These are phyloP conservation scores for Ormyrus labotus DNA, from an alignment of 2,888 invertebrate genomes.

Conservation along the genomic window DNA sequence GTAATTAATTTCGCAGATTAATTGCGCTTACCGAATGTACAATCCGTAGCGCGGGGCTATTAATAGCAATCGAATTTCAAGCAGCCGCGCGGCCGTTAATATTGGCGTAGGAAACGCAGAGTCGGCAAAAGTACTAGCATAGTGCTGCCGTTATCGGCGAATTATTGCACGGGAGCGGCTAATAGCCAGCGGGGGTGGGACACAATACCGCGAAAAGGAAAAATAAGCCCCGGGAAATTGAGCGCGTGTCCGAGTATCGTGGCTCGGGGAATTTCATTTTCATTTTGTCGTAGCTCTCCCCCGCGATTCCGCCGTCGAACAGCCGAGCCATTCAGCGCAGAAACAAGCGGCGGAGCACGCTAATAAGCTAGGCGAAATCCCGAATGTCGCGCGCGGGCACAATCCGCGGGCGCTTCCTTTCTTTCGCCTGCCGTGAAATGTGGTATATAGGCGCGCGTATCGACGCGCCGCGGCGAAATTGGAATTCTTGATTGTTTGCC, in stretches of 20 bases:
- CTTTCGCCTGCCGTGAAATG: neutral
- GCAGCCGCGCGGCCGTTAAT: constrained; percentile 20
- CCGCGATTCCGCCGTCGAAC: neutral
- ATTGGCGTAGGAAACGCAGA: constrained; percentile 4
- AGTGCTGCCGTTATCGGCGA: too few species aligned
- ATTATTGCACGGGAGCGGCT: too few species aligned
- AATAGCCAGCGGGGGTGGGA: too few species aligned
- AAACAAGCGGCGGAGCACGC: neutral
- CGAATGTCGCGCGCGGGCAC: neutral
- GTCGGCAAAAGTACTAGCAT: too few species aligned
- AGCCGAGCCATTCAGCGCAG: neutral
- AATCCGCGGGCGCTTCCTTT: neutral
- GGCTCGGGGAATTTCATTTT: constrained; percentile 44
- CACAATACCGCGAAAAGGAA: too few species aligned
- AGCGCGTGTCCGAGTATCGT: neutral
- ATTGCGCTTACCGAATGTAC: constrained; percentile 4
- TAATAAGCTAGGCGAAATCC: constrained; percentile 39
- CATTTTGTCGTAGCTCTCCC: neutral
- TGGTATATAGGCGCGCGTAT: too few species aligned
- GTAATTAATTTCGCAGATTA: constrained; percentile 33
- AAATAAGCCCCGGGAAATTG: too few species aligned
- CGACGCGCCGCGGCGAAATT: neutral
- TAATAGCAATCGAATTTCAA: neutral
- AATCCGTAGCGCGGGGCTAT: constrained; percentile 10
- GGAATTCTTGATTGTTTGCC: constrained; percentile 14